Conservation (phyloP, 2,888 invertebrate species). For the Mayetiola destructor region DNA sequence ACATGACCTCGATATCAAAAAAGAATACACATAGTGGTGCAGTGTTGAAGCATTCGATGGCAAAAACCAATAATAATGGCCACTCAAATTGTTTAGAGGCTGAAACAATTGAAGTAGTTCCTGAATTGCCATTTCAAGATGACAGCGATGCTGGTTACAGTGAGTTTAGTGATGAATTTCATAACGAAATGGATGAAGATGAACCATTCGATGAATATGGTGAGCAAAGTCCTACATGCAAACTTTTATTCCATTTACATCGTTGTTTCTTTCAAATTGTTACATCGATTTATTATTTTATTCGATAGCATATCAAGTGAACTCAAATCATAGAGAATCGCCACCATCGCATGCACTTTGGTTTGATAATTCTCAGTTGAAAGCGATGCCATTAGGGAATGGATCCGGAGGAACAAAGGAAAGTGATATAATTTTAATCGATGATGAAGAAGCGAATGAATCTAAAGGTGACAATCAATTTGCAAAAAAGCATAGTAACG, state of each 20-base stretch:
- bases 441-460: constrained; percentile 10
- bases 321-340: neutral
- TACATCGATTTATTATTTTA: neutral
- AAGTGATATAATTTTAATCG: constrained; percentile 13
- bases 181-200: neutral
- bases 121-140: neutral
- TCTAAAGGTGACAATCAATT: neutral
- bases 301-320: constrained; percentile 7
- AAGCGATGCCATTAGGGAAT: neutral
- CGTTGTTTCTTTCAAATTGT: neutral
- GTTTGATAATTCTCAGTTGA: constrained; percentile 4
- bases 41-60: neutral
- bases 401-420: neutral
- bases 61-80: neutral
- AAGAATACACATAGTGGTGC: constrained; percentile 4
- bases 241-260: neutral
- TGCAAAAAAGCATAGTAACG: constrained; percentile 11
- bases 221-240: neutral
- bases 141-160: constrained; percentile 3
- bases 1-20: constrained; percentile 10
- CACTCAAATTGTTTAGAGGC: neutral
- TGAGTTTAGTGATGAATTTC: neutral
- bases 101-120: constrained; percentile 9
- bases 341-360: constrained; percentile 1
- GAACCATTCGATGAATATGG: constrained; percentile 11